Conservation (phyloP, 1,140 invertebrate genomes). For the Leptoteleia sp. region DNA sequence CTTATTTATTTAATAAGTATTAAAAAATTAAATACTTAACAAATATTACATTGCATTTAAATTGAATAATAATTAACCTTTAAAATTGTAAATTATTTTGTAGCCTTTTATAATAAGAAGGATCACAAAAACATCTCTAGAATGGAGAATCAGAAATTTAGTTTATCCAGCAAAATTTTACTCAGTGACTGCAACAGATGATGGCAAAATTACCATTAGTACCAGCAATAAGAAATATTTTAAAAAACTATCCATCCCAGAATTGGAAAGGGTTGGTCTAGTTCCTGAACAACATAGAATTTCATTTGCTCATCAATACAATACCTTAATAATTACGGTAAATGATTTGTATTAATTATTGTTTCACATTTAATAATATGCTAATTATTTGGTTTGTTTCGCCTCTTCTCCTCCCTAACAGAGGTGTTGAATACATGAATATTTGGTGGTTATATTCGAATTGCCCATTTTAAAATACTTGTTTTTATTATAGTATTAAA, state of each 20-base stretch:
- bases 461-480: too few relatives aligned
- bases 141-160: constrained; percentile 91
- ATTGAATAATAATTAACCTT: too few relatives aligned
- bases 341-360: constrained; percentile 66
- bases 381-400: too few relatives aligned
- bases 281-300: constrained; percentile 84
- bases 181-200: constrained; percentile 84
- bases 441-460: too few relatives aligned
- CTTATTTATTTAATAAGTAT: too few relatives aligned
- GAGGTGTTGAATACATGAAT: too few relatives aligned
- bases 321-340: constrained; percentile 90
- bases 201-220: constrained; percentile 85
- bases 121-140: constrained; percentile 87
- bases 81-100: too few relatives aligned
- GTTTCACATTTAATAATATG: not conserved
- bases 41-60: too few relatives aligned
- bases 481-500: not conserved
- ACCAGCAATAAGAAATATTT: constrained; percentile 92
- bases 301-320: constrained; percentile 86
- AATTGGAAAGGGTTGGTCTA: constrained; percentile 85
- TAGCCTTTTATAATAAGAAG: constrained; percentile 86
- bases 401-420: too few relatives aligned
- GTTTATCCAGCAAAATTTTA: constrained; percentile 87
- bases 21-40: too few relatives aligned
- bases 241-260: constrained; percentile 87